Evolutionary conservation across 2,888 invertebrate species (phyloP).

Genomic region (Tridacna crocea): DNA sequence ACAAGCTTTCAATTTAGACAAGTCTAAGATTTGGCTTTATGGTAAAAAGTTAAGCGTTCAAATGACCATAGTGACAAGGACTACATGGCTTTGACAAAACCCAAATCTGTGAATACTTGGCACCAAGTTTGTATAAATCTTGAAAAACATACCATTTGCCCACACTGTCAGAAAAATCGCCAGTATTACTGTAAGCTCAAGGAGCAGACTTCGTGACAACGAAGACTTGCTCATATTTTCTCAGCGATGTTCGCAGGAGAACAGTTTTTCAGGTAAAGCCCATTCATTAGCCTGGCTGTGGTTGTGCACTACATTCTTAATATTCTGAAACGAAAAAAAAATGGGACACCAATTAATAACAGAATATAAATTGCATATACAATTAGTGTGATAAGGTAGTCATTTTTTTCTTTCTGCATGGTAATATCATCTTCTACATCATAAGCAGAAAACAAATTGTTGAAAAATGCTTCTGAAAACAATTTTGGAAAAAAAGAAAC

Average conservation of each 20-base stretch:
- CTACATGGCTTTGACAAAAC: no score
- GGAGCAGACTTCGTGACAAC: slow-evolving; percentile 45
- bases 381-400: neutral
- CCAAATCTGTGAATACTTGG: no score
- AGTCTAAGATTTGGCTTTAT: no score
- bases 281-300: slow-evolving; percentile 56
- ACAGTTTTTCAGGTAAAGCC: slow-evolving; percentile 53
- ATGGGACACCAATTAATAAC: neutral
- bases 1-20: no score
- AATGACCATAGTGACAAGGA: no score
- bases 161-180: slow-evolving; percentile 46
- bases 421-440: no score
- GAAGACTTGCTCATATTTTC: slow-evolving; percentile 59
- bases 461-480: no score
- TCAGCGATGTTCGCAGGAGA: slow-evolving; percentile 58
- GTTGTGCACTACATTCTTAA: slow-evolving; percentile 48
- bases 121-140: neutral
- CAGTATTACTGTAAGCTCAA: slow-evolving; percentile 58
- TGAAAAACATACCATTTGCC: slow-evolving; percentile 51
- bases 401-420: no score
- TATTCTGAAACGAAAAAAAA: slow-evolving; percentile 49
- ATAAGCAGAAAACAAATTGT: no score
- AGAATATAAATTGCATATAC: neutral
- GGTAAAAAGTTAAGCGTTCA: no score
- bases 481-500: no score